A percentile compares a stretch with the other conserved stretches of the same genome.
Evolutionary conservation across 2,888 invertebrate genomes (phyloP).

Genomic region (Torymus tubicola): DNA sequence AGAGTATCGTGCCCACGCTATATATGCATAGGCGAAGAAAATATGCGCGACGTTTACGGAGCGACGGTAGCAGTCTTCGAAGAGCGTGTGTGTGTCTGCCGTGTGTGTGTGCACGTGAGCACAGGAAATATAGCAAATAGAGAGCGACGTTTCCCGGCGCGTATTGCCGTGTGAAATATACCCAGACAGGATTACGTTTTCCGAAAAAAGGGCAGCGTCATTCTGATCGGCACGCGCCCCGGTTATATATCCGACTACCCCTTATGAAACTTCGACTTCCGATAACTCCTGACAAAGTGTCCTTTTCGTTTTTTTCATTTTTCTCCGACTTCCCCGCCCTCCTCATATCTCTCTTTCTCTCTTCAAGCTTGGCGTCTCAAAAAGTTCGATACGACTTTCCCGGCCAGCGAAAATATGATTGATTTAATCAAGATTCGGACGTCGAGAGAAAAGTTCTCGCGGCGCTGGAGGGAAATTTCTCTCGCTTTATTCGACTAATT

Average conservation of each 20-base stretch:
- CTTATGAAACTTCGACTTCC: constrained; percentile 11
- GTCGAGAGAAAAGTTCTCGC: background rate
- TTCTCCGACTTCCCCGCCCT: background rate
- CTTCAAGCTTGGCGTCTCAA: background rate
- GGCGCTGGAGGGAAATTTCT: background rate
- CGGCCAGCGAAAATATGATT: constrained; percentile 23
- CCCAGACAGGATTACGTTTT: constrained; percentile 6
- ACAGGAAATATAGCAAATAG: constrained; percentile 25
- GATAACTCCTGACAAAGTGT: constrained; percentile 33
- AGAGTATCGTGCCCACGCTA: background rate
- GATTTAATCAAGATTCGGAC: constrained; percentile 20
- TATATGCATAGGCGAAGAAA: background rate
- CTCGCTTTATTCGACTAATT: constrained; percentile 11
- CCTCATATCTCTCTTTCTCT: background rate
- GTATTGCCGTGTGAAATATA: constrained; percentile 14
- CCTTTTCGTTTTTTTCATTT: background rate
- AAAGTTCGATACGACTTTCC: background rate
- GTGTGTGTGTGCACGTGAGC: background rate
- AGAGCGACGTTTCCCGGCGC: constrained; percentile 9
- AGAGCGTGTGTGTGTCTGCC: too few relatives aligned
- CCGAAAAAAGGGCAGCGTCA: too few relatives aligned
- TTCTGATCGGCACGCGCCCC: too few relatives aligned
- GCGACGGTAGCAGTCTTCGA: background rate
- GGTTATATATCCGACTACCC: background rate
- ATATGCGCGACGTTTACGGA: background rate